Conservation (phyloP, 2,113 vertebrate species). For the Chiloscyllium plagiosum region DNA sequence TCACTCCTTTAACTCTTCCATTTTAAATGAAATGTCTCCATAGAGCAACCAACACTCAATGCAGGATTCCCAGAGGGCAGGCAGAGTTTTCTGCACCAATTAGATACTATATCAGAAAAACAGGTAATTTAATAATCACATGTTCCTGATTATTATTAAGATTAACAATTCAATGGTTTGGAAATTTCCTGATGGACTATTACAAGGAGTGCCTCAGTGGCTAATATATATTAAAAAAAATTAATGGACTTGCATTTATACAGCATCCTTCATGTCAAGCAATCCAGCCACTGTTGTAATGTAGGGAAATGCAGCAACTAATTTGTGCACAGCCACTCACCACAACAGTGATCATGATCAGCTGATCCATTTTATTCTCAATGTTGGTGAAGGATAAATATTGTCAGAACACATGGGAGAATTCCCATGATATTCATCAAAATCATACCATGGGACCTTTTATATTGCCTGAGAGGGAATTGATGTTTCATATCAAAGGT, state of each 20-base stretch:
- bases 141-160: background rate
- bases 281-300: background rate
- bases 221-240: background rate
- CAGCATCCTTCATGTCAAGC: background rate
- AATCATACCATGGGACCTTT: too few relatives aligned
- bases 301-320: background rate
- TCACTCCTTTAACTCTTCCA: background rate
- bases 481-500: too few relatives aligned
- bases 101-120: background rate
- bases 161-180: background rate
- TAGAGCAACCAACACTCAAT: background rate
- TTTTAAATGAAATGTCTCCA: background rate
- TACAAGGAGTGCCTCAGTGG: background rate
- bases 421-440: too few relatives aligned
- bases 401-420: too few relatives aligned
- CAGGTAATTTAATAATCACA: too few relatives aligned
- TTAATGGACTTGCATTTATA: background rate
- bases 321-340: background rate
- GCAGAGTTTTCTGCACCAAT: background rate
- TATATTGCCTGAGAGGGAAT: too few relatives aligned
- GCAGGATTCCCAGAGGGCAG: background rate
- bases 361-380: too few relatives aligned
- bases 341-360: too few relatives aligned
- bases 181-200: background rate
- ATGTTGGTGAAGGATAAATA: too few relatives aligned